phyloP scores from a whole-genome alignment of 53 echinoderm and acorn worm species.

The Patiria pectinifera region DNA sequence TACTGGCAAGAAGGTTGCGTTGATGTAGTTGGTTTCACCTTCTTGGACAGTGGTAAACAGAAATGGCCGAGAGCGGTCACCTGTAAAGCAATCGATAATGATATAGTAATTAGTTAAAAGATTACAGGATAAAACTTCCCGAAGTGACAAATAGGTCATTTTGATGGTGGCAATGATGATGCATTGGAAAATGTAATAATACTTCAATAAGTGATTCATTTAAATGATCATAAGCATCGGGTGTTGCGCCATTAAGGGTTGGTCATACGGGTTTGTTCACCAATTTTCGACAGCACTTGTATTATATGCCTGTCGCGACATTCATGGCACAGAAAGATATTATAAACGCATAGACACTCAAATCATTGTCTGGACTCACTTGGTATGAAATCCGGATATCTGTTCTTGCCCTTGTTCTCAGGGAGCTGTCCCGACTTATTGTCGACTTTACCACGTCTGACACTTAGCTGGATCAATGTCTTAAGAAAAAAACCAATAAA shows the following conservation, averaged over 20 bases:
- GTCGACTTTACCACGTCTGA: background rate
- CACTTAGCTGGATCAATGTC: background rate
- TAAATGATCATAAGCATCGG: too few species aligned
- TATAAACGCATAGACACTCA: too few species aligned
- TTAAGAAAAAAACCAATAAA: background rate
- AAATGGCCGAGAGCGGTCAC: too few species aligned
- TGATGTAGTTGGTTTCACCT: conserved; percentile 36
- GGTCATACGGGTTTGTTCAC: too few species aligned
- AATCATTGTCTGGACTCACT: background rate
- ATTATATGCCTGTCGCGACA: background rate
- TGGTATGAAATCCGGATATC: conserved; percentile 2
- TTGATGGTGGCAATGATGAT: too few species aligned
- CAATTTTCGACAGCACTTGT: background rate
- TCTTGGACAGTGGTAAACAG: background rate
- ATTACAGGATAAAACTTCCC: too few species aligned
- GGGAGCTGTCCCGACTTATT: background rate
- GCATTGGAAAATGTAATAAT: too few species aligned
- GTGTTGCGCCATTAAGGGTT: too few species aligned
- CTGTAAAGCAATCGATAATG: too few species aligned
- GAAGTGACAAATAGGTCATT: too few species aligned
- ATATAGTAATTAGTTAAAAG: too few species aligned
- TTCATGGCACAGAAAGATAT: background rate
- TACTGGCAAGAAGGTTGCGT: conserved; percentile 33
- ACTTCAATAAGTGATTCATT: too few species aligned
- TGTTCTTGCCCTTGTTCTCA: conserved; percentile 18